Percentiles rank a stretch among this genome's conserved stretches.
phyloP scores from a whole-genome alignment of 2,113 vertebrate genomes.

The Xenopus borealis region DNA sequence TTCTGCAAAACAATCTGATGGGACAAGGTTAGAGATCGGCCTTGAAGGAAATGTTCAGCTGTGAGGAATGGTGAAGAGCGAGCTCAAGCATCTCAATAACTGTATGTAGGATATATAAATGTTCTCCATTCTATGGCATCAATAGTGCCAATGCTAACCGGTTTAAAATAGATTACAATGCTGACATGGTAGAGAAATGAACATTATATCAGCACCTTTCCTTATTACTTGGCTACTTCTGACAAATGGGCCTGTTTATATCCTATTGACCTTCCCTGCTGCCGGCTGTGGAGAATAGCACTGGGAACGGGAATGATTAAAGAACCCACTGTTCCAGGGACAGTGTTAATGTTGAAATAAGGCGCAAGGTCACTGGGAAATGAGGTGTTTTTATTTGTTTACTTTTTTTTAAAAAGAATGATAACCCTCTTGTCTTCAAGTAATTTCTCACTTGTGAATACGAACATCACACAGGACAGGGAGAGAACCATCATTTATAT shows the following conservation, averaged over 20 bases:
- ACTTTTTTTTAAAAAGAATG: constrained; percentile 8
- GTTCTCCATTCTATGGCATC: neutral
- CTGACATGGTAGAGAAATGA: neutral
- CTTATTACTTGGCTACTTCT: constrained; percentile 22
- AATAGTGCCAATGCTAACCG: neutral
- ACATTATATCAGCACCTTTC: neutral
- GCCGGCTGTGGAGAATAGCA: neutral
- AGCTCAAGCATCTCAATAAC: too few relatives aligned
- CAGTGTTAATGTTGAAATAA: constrained; percentile 27
- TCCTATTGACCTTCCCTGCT: constrained; percentile 26
- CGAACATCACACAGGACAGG: too few relatives aligned
- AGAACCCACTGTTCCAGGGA: constrained; percentile 19
- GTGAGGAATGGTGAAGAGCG: too few relatives aligned
- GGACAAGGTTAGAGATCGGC: too few relatives aligned
- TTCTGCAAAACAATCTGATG: too few relatives aligned
- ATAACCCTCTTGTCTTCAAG: constrained; percentile 8
- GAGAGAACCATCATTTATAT: neutral
- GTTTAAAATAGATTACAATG: neutral
- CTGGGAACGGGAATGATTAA: constrained; percentile 29
- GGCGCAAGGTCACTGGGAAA: constrained; percentile 27
- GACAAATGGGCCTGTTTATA: constrained; percentile 21
- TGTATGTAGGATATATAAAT: neutral
- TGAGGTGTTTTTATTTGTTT: constrained; percentile 5
- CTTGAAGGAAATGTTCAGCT: too few relatives aligned
- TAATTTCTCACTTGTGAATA: constrained; percentile 6